These are phyloP conservation scores for Mesoligia furuncula DNA, from an alignment of 2,888 invertebrate genomes.

Conservation along the genomic window DNA sequence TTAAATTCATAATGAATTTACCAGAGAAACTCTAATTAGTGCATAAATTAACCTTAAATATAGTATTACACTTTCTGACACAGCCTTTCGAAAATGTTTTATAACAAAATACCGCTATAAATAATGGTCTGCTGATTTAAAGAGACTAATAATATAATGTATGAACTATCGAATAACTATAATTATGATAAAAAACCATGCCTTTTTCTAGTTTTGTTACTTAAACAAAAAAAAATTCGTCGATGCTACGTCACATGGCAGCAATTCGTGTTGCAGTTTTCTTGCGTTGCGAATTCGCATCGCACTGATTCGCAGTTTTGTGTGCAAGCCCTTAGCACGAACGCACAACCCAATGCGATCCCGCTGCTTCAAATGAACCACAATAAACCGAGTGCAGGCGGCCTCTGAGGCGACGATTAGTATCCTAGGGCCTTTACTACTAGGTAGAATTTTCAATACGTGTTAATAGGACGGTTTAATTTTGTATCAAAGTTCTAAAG, in stretches of 20 bases:
- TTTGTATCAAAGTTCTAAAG: slow-evolving; percentile 31
- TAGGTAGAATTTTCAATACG: neutral
- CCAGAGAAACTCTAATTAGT: neutral
- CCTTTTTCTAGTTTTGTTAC: too few species aligned
- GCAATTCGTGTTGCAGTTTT: too few species aligned
- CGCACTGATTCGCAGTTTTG: too few species aligned
- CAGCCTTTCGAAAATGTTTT: neutral
- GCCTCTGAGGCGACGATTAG: neutral
- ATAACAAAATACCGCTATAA: neutral
- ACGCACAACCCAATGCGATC: neutral
- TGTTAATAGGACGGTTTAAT: slow-evolving; percentile 42
- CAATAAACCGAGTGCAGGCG: neutral
- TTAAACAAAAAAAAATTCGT: too few species aligned
- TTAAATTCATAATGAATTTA: neutral
- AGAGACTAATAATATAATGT: neutral
- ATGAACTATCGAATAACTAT: neutral
- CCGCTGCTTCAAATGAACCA: neutral
- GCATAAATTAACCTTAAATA: neutral
- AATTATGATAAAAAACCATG: neutral
- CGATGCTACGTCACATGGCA: too few species aligned
- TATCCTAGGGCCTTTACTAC: neutral
- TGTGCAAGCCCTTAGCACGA: neutral
- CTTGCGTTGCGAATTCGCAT: too few species aligned
- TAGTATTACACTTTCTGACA: neutral
- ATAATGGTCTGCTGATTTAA: neutral